Percentiles rank a stretch among this genome's conserved stretches.
phyloP scores from a whole-genome alignment of 2,797 vertebrate species.

The Etheostoma nigrum region DNA sequence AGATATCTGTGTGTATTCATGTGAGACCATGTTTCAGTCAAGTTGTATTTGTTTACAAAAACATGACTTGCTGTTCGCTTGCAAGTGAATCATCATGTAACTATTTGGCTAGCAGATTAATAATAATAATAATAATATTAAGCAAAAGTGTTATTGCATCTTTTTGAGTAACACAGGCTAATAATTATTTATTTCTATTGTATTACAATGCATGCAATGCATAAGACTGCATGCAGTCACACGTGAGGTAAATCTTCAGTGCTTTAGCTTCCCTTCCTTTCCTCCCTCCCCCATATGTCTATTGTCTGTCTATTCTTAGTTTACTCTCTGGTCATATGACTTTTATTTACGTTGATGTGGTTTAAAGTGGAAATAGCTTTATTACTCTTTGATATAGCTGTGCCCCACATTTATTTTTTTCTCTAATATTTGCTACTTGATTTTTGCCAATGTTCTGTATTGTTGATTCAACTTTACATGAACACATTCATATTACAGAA shows the following conservation, averaged over 20 bases:
- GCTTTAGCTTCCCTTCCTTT: constrained; percentile 22
- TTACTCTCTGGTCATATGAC: constrained; percentile 25
- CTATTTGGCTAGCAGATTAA: no score
- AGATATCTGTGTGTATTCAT: constrained; percentile 38
- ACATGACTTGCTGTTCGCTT: constrained; percentile 47
- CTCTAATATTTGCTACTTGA: constrained; percentile 1
- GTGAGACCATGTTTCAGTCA: constrained; percentile 27
- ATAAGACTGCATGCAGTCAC: constrained; percentile 23
- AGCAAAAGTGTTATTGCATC: constrained; percentile 19
- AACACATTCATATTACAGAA: constrained; percentile 7
- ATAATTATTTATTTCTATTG: background rate
- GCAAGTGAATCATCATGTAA: constrained; percentile 41
- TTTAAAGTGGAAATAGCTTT: constrained; percentile 12
- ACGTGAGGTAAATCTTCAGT: constrained; percentile 34
- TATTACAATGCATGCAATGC: background rate
- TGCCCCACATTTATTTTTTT: constrained; percentile 7
- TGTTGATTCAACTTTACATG: constrained; percentile 17
- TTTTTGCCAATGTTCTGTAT: background rate
- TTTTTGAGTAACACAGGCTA: background rate
- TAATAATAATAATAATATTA: background rate
- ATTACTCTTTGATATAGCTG: constrained; percentile 25
- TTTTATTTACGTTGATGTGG: constrained; percentile 17
- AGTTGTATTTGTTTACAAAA: constrained; percentile 61
- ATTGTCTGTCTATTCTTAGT: constrained; percentile 9
- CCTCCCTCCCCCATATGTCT: background rate